A percentile compares a stretch with the other conserved stretches of the same genome.
These are phyloP conservation scores for Limnephilus lunatus DNA, from an alignment of 2,888 invertebrate species.

Conservation along the genomic window DNA sequence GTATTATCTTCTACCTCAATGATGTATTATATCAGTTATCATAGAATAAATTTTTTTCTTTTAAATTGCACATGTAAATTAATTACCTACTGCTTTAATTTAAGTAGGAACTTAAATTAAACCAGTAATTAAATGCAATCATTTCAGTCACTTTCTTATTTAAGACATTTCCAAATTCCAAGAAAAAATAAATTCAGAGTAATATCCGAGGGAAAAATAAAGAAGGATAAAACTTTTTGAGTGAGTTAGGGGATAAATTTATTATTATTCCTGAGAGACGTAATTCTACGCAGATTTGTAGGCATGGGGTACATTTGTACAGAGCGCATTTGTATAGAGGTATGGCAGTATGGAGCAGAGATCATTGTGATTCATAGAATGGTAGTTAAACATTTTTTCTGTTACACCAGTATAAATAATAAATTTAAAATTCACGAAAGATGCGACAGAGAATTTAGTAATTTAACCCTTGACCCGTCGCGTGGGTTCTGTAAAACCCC, in stretches of 20 bases:
- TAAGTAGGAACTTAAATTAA: neutral
- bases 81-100: too few relatives aligned
- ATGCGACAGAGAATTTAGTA: too few relatives aligned
- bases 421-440: neutral
- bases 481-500: too few relatives aligned
- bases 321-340: neutral
- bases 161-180: neutral
- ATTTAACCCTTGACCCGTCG: too few relatives aligned
- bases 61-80: too few relatives aligned
- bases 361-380: neutral
- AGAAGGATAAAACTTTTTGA: neutral
- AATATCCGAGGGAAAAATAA: neutral
- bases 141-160: neutral
- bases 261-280: neutral
- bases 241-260: neutral
- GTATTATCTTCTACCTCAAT: too few relatives aligned
- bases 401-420: neutral
- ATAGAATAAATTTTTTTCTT: too few relatives aligned
- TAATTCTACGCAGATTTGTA: neutral
- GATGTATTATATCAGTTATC: too few relatives aligned
- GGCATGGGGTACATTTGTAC: neutral
- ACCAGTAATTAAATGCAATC: neutral
- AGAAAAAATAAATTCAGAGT: neutral
- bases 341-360: neutral
- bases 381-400: neutral